Percentiles rank a stretch among this genome's conserved stretches.
These are phyloP conservation scores for Melanotus villosus DNA, from an alignment of 2,888 invertebrate genomes.

Conservation along the genomic window DNA sequence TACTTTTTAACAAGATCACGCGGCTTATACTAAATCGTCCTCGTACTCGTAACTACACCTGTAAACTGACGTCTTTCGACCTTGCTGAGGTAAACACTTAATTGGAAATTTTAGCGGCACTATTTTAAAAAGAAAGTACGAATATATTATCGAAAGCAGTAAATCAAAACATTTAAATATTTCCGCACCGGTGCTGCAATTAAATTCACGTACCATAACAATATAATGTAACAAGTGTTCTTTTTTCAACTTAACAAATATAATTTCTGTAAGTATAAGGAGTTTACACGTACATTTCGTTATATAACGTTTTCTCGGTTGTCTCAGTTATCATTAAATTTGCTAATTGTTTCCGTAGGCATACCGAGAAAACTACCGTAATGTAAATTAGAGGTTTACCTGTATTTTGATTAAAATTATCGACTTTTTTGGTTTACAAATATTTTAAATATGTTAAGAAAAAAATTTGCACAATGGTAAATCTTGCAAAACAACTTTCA, in stretches of 20 bases:
- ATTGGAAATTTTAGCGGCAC: conserved; percentile 43
- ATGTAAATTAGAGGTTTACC: too few relatives aligned
- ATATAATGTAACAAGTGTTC: not conserved
- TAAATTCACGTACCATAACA: not conserved
- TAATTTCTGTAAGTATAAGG: not conserved
- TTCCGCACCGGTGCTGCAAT: conserved; percentile 2
- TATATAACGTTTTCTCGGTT: conserved; percentile 4
- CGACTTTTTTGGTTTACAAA: too few relatives aligned
- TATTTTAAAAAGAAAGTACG: conserved; percentile 33
- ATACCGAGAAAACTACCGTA: not conserved
- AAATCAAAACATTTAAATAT: conserved; percentile 8
- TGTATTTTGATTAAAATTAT: too few relatives aligned
- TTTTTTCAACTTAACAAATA: not conserved
- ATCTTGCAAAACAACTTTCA: too few relatives aligned
- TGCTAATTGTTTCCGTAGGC: not conserved
- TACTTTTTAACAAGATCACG: conserved; percentile 46
- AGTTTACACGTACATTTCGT: not conserved
- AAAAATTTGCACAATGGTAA: too few relatives aligned
- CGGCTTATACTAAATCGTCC: conserved; percentile 40
- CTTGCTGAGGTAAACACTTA: conserved; percentile 50
- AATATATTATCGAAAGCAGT: not conserved
- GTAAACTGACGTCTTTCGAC: conserved; percentile 48
- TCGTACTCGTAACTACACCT: conserved; percentile 40
- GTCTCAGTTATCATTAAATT: not conserved
- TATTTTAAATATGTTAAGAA: too few relatives aligned